Conservation (phyloP, 2,113 vertebrate species). For the Caloenas nicobarica region DNA sequence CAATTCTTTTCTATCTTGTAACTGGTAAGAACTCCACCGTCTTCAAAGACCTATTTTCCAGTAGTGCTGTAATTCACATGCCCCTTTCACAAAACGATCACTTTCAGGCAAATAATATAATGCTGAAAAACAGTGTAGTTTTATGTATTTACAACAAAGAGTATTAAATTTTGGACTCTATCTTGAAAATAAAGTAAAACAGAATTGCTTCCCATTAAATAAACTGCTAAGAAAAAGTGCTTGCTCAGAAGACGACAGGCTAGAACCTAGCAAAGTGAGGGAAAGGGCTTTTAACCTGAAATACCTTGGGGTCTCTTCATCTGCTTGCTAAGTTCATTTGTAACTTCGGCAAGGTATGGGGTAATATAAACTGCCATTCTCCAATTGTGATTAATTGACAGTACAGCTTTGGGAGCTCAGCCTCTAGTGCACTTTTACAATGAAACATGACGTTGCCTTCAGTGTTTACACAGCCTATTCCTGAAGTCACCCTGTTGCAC, state of each 20-base stretch:
- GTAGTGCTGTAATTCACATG: background rate
- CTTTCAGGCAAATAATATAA: background rate
- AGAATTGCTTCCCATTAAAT: background rate
- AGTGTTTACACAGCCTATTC: constrained; percentile 52
- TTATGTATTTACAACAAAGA: background rate
- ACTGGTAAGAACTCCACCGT: background rate
- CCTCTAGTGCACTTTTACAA: background rate
- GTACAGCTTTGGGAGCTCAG: background rate
- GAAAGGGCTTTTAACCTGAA: background rate
- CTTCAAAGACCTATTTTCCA: constrained; percentile 1
- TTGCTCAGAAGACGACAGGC: background rate
- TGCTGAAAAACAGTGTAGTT: background rate
- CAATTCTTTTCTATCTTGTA: background rate
- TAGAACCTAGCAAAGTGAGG: background rate
- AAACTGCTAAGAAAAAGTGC: background rate
- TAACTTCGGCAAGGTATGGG: background rate
- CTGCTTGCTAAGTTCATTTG: background rate
- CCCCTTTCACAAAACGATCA: background rate
- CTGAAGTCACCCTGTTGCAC: constrained; percentile 36
- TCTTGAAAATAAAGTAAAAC: background rate
- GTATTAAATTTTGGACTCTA: background rate
- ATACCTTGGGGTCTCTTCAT: background rate
- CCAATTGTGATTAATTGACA: background rate
- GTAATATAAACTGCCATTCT: constrained; percentile 20
- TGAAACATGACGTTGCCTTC: background rate